A percentile compares a stretch with the other conserved stretches of the same genome.
Evolutionary conservation across 2,113 vertebrate species (phyloP).

Genomic region (Silurus glanis): DNA sequence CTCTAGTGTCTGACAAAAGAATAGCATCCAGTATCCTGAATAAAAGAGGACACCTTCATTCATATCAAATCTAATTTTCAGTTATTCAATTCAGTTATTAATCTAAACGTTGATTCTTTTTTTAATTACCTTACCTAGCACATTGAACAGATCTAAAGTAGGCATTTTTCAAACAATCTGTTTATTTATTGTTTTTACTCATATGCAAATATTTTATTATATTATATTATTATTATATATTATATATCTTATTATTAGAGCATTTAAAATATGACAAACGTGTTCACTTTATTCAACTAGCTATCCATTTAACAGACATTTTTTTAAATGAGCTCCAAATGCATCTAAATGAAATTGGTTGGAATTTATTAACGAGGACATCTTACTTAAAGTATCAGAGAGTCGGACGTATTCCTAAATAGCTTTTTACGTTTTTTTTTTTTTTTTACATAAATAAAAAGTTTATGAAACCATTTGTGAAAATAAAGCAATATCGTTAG

Average conservation of each 20-base stretch:
- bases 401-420: not conserved
- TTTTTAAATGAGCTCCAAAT: slow-evolving; percentile 19
- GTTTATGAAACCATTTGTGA: not conserved
- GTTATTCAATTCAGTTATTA: too few species aligned
- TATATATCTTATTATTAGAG: not conserved
- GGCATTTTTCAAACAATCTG: too few species aligned
- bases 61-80: too few species aligned
- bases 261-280: not conserved
- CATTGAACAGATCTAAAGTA: too few species aligned
- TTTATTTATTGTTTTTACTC: too few species aligned
- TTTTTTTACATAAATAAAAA: too few species aligned
- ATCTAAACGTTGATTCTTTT: too few species aligned
- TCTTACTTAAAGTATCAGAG: not conserved
- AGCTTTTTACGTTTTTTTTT: not conserved
- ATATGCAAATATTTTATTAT: not conserved
- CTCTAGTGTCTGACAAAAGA: not conserved
- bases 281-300: not conserved
- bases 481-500: not conserved
- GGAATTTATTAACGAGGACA: not conserved
- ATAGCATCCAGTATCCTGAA: not conserved
- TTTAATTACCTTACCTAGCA: too few species aligned
- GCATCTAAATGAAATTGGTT: not conserved
- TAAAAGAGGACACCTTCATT: too few species aligned
- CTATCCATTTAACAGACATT: not conserved
- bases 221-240: not conserved